Evolutionary conservation across 2,888 invertebrate genomes (phyloP).

Genomic region (Nowickia ferox): DNA sequence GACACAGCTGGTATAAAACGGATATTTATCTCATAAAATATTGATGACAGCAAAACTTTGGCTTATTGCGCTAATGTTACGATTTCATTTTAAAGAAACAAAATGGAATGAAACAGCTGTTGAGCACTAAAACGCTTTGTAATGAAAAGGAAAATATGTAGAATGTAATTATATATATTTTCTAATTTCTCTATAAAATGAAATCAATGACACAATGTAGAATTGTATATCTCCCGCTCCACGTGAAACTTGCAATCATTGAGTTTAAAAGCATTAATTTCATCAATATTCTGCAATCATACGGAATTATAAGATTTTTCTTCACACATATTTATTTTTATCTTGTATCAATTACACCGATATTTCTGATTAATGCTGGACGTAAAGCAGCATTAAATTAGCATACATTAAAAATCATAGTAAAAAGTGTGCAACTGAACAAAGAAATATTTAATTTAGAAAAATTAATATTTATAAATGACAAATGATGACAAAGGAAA

Average conservation of each 20-base stretch:
- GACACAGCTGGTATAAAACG: neutral
- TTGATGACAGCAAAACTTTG: neutral
- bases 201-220: neutral
- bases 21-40: neutral
- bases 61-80: no score
- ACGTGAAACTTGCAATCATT: neutral
- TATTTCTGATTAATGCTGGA: conserved; percentile 17
- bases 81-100: no score
- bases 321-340: neutral
- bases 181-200: neutral
- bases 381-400: conserved; percentile 33
- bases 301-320: neutral
- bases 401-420: conserved; percentile 21
- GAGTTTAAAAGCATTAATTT: neutral
- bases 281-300: neutral
- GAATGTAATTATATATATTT: no score
- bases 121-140: no score
- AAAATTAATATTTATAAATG: conserved; percentile 47
- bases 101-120: no score
- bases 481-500: conserved; percentile 24
- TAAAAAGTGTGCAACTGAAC: neutral
- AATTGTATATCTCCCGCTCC: neutral
- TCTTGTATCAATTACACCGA: neutral
- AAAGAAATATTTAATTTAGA: conserved; percentile 21
- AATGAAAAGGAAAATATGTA: no score